Percentiles rank a stretch among this genome's conserved stretches.
These are phyloP conservation scores for Falco biarmicus DNA, from an alignment of 2,797 vertebrate species.

Conservation along the genomic window DNA sequence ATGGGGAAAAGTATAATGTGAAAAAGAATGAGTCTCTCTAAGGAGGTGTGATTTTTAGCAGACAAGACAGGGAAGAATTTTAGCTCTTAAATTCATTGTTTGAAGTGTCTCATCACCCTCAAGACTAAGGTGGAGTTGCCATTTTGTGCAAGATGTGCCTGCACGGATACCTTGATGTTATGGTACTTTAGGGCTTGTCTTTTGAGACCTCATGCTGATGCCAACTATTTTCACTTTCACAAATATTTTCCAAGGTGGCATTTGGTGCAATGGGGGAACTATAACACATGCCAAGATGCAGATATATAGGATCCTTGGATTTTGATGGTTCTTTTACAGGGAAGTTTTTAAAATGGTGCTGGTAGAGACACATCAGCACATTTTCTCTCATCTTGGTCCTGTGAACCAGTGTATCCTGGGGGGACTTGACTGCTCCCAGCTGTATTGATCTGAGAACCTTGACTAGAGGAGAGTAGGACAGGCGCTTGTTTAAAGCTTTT, in stretches of 20 bases:
- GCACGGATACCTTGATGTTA: not conserved
- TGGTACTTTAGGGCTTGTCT: not conserved
- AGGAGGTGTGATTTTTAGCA: not conserved
- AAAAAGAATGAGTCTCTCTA: not conserved
- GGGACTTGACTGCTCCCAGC: not conserved
- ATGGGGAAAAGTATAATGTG: not conserved
- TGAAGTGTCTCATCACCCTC: not conserved
- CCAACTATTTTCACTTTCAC: not conserved
- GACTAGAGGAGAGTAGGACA: not conserved
- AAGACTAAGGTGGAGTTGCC: not conserved
- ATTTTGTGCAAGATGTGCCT: not conserved
- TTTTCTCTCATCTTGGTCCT: not conserved
- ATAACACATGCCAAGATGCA: not conserved
- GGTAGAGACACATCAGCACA: not conserved
- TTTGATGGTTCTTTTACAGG: not conserved
- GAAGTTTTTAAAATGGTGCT: not conserved
- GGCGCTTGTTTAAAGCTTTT: not conserved
- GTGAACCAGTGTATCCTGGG: rapidly evolving
- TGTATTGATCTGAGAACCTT: not conserved
- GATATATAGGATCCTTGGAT: not conserved
- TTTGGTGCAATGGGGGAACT: not conserved
- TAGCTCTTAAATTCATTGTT: not conserved
- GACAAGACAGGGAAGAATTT: not conserved
- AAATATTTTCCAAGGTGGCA: not conserved
- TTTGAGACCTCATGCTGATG: not conserved